Evolutionary conservation across 2,113 vertebrate species (phyloP).

Genomic region (Blennius ocellaris): DNA sequence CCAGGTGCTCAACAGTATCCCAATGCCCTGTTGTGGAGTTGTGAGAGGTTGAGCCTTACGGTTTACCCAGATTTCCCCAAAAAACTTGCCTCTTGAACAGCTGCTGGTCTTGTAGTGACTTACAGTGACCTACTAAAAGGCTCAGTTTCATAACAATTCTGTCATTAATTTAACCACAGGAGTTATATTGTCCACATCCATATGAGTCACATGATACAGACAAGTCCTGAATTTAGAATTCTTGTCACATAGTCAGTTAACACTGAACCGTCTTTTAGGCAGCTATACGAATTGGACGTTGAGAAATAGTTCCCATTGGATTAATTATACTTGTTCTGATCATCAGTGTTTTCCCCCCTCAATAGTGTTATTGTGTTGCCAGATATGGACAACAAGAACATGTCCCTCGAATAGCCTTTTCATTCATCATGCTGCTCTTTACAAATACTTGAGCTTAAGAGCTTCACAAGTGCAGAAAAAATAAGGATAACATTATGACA

Average conservation of each 20-base stretch:
- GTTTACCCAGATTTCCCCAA: conserved; percentile 24
- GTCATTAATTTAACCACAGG: conserved; percentile 9
- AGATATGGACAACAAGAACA: conserved; percentile 50
- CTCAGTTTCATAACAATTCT: too few species aligned
- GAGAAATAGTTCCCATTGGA: conserved; percentile 53
- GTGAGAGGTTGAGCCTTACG: conserved; percentile 18
- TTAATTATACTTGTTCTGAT: conserved; percentile 70
- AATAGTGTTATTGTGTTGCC: conserved; percentile 38
- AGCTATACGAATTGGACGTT: conserved; percentile 53
- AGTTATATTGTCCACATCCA: conserved; percentile 16
- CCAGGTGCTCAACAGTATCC: conserved; percentile 69
- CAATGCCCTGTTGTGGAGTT: conserved; percentile 56
- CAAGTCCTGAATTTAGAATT: conserved; percentile 53
- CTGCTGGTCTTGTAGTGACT: too few species aligned
- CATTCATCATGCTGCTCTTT: conserved; percentile 4
- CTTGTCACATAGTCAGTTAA: conserved; percentile 50
- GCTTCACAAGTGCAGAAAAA: too few species aligned
- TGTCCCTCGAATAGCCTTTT: conserved; percentile 20
- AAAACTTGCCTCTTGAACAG: conserved; percentile 20
- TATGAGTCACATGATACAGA: conserved; percentile 38
- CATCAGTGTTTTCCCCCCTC: conserved; percentile 48
- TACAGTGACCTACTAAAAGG: too few species aligned
- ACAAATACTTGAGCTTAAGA: neutral
- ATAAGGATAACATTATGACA: too few species aligned
- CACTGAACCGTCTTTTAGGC: conserved; percentile 57